Evolutionary conservation across 1,140 invertebrate genomes (phyloP).

Genomic region (Sycophaga agraensis): DNA sequence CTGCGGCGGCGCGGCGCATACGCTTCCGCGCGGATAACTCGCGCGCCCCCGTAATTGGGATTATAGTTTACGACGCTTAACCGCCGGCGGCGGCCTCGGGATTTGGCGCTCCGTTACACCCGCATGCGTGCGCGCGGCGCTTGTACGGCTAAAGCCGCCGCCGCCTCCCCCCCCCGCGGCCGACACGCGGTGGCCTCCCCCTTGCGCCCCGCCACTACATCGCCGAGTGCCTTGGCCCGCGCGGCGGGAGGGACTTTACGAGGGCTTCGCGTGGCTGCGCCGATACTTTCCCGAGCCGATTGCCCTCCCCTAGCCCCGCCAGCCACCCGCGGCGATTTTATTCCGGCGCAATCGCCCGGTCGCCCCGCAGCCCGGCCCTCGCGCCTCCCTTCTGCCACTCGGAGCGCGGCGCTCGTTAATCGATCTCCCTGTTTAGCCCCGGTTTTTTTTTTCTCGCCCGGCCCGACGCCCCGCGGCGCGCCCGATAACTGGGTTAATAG

Average conservation of each 20-base stretch:
- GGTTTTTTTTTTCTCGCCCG: background rate
- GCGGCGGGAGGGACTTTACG: no score
- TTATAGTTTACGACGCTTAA: conserved; percentile 41
- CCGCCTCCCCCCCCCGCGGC: no score
- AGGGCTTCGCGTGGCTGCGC: no score
- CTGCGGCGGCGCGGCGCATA: conserved; percentile 16
- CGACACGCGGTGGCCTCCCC: no score
- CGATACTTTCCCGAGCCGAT: no score
- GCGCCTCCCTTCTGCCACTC: background rate
- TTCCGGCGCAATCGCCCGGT: no score
- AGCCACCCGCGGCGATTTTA: no score
- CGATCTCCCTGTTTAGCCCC: background rate
- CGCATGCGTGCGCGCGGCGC: background rate
- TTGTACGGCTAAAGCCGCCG: conserved; percentile 12
- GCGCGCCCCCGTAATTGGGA: conserved; percentile 40
- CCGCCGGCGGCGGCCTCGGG: background rate
- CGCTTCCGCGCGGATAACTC: conserved; percentile 42
- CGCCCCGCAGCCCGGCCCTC: background rate
- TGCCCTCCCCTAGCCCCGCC: no score
- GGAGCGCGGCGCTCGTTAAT: background rate
- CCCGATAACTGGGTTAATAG: conserved; percentile 43
- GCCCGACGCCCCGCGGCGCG: no score
- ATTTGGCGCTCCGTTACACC: conserved; percentile 14
- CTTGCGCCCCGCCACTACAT: no score
- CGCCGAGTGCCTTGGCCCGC: no score